A percentile compares a stretch with the other conserved stretches of the same genome.
Evolutionary conservation across 2,113 vertebrate species (phyloP).

Genomic region (Gila orcuttii): DNA sequence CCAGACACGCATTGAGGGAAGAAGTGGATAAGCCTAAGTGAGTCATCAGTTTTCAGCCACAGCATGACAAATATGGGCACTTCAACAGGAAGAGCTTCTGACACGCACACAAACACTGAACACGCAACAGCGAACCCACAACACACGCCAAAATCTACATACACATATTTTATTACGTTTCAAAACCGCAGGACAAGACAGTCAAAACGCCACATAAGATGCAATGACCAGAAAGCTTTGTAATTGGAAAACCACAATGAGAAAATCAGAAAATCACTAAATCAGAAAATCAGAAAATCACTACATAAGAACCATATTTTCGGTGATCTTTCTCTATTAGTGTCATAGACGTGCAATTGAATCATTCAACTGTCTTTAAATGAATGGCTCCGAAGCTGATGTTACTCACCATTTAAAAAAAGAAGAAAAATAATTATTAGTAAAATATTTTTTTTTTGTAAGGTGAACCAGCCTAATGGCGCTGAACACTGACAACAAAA

Average conservation of each 20-base stretch:
- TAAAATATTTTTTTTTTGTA: background rate
- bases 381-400: background rate
- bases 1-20: background rate
- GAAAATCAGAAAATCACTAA: too few species aligned
- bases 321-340: background rate
- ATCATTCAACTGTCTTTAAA: background rate
- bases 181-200: background rate
- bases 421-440: background rate
- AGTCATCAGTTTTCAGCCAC: constrained; percentile 51
- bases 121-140: constrained; percentile 23
- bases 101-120: constrained; percentile 32
- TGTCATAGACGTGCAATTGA: background rate
- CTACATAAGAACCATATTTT: background rate
- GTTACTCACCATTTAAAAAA: background rate
- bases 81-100: constrained; percentile 45
- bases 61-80: constrained; percentile 46
- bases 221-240: background rate
- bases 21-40: background rate
- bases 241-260: background rate
- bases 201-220: background rate
- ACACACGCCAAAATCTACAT: background rate
- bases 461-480: background rate
- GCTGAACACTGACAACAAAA: background rate
- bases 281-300: too few species aligned
- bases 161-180: background rate